Percentiles rank a stretch among this genome's conserved stretches.
Conservation (phyloP, 2,113 vertebrate species). For the Rhinolophus ferrumequinum region DNA sequence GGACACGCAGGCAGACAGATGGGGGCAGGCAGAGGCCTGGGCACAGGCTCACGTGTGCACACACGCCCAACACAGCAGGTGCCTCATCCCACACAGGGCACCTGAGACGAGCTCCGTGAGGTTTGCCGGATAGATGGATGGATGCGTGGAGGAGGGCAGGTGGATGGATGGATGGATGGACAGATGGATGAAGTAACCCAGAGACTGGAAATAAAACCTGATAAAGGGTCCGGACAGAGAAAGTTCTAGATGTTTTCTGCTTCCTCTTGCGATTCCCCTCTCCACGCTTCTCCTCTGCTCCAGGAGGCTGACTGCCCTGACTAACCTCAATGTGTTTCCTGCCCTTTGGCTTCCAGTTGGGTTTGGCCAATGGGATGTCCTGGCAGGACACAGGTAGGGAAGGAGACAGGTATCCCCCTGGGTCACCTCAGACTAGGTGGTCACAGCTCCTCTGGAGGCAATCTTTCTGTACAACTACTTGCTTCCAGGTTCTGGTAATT, state of each 20-base stretch:
- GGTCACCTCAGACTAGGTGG: neutral
- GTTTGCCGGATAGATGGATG: neutral
- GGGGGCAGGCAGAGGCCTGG: neutral
- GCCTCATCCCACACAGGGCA: neutral
- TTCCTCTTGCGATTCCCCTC: neutral
- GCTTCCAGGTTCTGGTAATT: neutral
- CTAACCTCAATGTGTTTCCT: neutral
- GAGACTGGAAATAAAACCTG: neutral
- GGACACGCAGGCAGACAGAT: neutral
- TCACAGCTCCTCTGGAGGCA: neutral
- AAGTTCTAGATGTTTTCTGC: neutral
- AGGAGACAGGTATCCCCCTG: neutral
- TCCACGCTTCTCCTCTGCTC: neutral
- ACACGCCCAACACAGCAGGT: neutral
- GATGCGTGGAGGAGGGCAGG: neutral
- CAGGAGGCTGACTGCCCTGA: neutral
- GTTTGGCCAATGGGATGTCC: neutral
- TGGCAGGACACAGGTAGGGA: neutral
- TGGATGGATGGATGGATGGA: neutral
- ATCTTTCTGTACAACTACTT: neutral
- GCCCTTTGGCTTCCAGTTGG: neutral
- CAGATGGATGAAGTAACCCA: neutral
- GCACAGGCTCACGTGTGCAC: rapidly evolving
- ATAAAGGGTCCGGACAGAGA: neutral
- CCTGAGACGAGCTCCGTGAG: rapidly evolving